Base-by-base conservation (phyloP, 2,888 invertebrate species). In the Volucella inflata region DNA sequence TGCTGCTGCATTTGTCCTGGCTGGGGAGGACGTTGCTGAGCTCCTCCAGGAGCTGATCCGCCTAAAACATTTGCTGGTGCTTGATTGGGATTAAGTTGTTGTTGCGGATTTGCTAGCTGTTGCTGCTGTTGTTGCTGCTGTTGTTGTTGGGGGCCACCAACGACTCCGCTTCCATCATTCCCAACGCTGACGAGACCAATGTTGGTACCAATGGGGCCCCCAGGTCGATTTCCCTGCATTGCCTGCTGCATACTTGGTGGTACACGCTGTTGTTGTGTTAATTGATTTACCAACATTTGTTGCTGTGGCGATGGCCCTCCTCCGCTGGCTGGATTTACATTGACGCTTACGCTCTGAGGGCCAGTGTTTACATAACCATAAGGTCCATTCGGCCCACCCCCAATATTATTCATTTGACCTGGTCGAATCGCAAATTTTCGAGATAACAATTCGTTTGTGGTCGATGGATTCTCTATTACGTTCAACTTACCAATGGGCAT, bases 11-110 rank as follows among this genome's bases (percentile, higher is more conserved):
- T 93, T 90, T 94, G 91, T 75, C 94, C 87, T 8, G 87, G 88
- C 36, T 83, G 92, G 9, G 94, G 94, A 0, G 74, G 78, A 40
- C 94, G 94, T 89, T 94, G 94, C 16, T 94, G 93, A 14, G 81
- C 81, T 12, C 72, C 67, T 14, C 76, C 81, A 17, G 94, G 94
- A 53, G 93, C 93, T 3, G 94, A 95, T 51, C 96, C 95, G 6
- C 96, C 85, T 36, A 85, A 68, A 14, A 85, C 95, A 64, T 96
- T 94, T 88, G 96, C 96, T 11, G 96, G 95, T 53, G 95, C 95
- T 80, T 87, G 87, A 72, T 87, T 88, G 44, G 95, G 95, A 62
- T 96, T 95, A 16, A 81, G 62, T 50, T 88, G 88, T 30, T 89
- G 87, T 48, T 88, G 89, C 55, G 88, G 89, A 44, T 89, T 95